Conservation (phyloP, 2,797 vertebrate genomes). For the Falco concolor region DNA sequence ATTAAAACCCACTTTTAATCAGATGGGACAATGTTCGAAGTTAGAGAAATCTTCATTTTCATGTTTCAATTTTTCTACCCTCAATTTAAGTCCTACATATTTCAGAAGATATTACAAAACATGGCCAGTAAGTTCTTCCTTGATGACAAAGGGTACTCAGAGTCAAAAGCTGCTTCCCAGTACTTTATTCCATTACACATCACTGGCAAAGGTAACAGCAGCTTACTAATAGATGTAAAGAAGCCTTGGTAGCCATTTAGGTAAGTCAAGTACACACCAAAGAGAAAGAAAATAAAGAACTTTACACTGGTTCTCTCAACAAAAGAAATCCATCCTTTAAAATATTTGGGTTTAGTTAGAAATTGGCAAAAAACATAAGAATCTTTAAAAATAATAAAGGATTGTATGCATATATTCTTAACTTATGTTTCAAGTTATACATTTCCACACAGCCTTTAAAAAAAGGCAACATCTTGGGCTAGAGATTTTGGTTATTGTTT, state of each 20-base stretch:
- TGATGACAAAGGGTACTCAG: not conserved
- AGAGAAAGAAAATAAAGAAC: too few species aligned
- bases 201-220: not conserved
- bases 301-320: not conserved
- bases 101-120: not conserved
- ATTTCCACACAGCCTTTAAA: not conserved
- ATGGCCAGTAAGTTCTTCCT: not conserved
- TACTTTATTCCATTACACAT: not conserved
- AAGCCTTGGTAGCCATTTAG: not conserved
- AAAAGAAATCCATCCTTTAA: not conserved
- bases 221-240: not conserved
- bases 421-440: not conserved
- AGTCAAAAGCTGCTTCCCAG: not conserved
- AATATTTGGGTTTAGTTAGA: not conserved
- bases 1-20: not conserved
- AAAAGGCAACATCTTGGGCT: not conserved
- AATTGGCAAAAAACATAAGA: not conserved
- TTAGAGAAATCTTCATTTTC: not conserved
- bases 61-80: not conserved
- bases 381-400: not conserved
- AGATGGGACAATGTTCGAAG: not conserved
- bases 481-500: not conserved
- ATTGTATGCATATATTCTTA: not conserved
- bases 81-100: not conserved
- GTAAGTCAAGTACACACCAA: not conserved